Evolutionary conservation across 1,140 invertebrate genomes (phyloP), one percentile per base, ranked within the genome.

Genomic region (Chrysomallon squamiferum): DNA sequence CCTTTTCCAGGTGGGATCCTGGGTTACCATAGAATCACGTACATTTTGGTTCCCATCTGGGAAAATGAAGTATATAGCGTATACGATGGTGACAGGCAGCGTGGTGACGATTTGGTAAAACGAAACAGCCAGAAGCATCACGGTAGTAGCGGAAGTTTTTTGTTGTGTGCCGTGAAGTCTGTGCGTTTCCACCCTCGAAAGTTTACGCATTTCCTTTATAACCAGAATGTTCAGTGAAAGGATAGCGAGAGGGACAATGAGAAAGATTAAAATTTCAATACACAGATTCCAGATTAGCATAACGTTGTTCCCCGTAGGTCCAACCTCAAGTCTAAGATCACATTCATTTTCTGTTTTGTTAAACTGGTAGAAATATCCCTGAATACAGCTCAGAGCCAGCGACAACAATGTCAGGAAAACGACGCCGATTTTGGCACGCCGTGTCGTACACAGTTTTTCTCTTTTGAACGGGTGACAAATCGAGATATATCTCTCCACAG

Each of bases 401-500:
- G 71, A 65, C 15, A 71, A 43, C 4, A 74, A 5, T 1, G 71
- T 57, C 29, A 84, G 65, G 25, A 52, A 69, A 3, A 58, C 56
- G 30, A 81, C 78, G 4, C 77, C 77, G 9, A 73, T 68, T 13
- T 76, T 71, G 6, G 95, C 94, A 45, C 95, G 87, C 15, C 93
- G 91, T 74, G 94, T 95, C 0, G 95, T 97, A 59, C 81, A 83
- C 58, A 76, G 78, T 15, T 73, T 68, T 33, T 79, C 71, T 25
- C 82, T 38, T 66, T 90, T 89, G n/a, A 98, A 88, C 0, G 95
- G 96, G 85, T 96, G 94, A 80, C 95, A 97, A 0, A 99, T 95
- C 0, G 96, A 95, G 41, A 98, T 93, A 86, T 95, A 98, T 49
- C 96, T 88, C 85, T 99, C 97, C 68, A 97, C 88, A 0, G 96